These are phyloP conservation scores for Passer montanus DNA, from an alignment of 2,113 vertebrate genomes.

Conservation along the genomic window DNA sequence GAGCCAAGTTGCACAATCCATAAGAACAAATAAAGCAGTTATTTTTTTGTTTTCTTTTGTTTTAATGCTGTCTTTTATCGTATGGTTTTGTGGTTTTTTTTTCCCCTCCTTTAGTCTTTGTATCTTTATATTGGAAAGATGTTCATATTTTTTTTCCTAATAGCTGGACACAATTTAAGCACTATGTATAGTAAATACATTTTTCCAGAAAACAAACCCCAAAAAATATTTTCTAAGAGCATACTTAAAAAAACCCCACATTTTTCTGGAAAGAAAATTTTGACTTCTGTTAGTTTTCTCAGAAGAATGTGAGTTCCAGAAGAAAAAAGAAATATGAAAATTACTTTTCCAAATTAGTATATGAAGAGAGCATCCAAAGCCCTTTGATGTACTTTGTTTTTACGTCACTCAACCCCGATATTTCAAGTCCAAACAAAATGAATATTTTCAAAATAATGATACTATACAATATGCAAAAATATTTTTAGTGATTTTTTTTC, in stretches of 20 bases:
- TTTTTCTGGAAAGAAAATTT: neutral
- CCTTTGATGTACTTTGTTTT: neutral
- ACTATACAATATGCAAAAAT: neutral
- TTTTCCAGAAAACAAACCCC: neutral
- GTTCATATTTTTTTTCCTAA: neutral
- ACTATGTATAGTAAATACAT: neutral
- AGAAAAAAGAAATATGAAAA: neutral
- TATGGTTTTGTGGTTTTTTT: neutral
- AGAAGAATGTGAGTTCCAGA: neutral
- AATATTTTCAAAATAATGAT: neutral
- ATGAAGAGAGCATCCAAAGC: neutral
- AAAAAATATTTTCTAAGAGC: neutral
- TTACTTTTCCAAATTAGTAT: neutral
- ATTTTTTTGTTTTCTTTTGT: neutral
- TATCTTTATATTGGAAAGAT: neutral
- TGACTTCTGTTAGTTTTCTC: neutral
- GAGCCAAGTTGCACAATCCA: neutral
- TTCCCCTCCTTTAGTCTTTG: neutral
- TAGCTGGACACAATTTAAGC: neutral
- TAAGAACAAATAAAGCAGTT: slow-evolving; percentile 19
- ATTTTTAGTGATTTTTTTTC: neutral
- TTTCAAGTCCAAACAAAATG: neutral
- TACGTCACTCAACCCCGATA: neutral
- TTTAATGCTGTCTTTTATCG: neutral
- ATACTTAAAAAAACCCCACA: rapidly evolving